Conservation (phyloP, 2,888 invertebrate species). For the Nymphalis urticae region DNA sequence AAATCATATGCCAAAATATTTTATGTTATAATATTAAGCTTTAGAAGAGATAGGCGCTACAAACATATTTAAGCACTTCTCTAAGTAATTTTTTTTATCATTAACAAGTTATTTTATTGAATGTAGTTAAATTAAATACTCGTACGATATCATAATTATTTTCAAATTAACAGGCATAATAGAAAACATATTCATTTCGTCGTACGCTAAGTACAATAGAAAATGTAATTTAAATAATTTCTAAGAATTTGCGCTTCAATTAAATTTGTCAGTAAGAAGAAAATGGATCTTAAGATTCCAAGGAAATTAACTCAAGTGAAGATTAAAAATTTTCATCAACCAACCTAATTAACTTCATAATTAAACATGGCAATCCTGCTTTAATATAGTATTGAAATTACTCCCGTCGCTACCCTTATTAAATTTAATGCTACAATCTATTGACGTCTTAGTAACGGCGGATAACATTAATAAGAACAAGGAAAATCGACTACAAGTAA, state of each 20-base stretch:
- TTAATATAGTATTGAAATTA: constrained; percentile 64
- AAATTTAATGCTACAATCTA: constrained; percentile 27
- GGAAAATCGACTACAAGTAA: not conserved
- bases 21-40: too few relatives aligned
- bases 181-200: constrained; percentile 26
- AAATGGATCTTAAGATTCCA: constrained; percentile 62
- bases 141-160: constrained; percentile 16
- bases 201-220: constrained; percentile 10
- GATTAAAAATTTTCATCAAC: constrained; percentile 78
- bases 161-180: constrained; percentile 14
- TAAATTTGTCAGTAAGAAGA: constrained; percentile 54
- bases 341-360: constrained; percentile 77
- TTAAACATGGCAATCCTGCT: constrained; percentile 71
- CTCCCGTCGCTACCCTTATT: constrained; percentile 24
- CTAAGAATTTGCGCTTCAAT: constrained; percentile 35
- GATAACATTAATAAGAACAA: constrained; percentile 15
- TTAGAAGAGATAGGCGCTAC: too few relatives aligned
- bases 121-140: not conserved
- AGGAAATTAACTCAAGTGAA: constrained; percentile 74
- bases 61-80: not conserved
- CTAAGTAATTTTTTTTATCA: not conserved
- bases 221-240: constrained; percentile 39
- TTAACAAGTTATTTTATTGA: not conserved
- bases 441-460: not conserved
- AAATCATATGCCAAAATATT: too few relatives aligned